Evolutionary conservation across 2,797 vertebrate genomes (phyloP).

Genomic region (Clarias platycephalus): DNA sequence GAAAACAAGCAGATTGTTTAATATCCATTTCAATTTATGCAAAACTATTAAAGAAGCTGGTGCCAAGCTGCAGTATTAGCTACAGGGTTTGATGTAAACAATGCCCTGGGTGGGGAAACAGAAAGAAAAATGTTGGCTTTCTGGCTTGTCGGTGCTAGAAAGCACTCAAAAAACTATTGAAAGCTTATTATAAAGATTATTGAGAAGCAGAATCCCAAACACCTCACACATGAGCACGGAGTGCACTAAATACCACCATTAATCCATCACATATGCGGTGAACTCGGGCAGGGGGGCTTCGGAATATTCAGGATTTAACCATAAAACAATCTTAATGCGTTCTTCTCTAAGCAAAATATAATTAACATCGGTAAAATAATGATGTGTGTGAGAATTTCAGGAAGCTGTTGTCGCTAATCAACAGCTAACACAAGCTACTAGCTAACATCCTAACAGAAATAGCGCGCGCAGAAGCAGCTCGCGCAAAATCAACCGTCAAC

Average conservation of each 20-base stretch:
- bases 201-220: background rate
- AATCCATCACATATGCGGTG: background rate
- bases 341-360: background rate
- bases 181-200: background rate
- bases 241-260: background rate
- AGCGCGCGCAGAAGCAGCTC: background rate
- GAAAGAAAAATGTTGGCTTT: background rate
- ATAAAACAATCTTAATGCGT: background rate
- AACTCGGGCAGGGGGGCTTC: background rate
- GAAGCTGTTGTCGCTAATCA: background rate
- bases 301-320: background rate
- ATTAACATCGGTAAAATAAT: background rate
- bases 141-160: constrained; percentile 38
- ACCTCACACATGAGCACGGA: background rate
- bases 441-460: background rate
- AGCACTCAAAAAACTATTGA: constrained; percentile 14
- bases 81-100: background rate
- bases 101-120: background rate
- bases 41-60: background rate
- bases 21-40: background rate
- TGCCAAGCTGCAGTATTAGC: background rate
- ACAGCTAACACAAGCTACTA: constrained; percentile 5
- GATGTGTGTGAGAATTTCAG: too few species aligned
- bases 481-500: background rate
- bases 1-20: background rate